These are phyloP conservation scores for Struthio camelus DNA, from an alignment of 2,113 vertebrate genomes.

Conservation along the genomic window DNA sequence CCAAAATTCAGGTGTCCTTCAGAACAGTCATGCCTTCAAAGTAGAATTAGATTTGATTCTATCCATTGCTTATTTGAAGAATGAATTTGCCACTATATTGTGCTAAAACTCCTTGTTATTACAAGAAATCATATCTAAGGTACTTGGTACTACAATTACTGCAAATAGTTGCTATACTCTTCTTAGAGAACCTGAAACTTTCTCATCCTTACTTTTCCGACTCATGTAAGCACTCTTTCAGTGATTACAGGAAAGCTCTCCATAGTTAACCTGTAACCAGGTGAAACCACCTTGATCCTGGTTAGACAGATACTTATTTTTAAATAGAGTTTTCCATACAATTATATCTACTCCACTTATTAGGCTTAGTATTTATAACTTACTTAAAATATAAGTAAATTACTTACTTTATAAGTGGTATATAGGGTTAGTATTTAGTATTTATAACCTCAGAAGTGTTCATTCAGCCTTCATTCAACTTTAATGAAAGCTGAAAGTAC, in stretches of 20 bases:
- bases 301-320: not conserved
- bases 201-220: not conserved
- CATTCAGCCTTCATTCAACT: conserved; percentile 8
- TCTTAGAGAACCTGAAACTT: not conserved
- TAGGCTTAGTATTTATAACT: conserved; percentile 23
- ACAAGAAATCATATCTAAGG: not conserved
- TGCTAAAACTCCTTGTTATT: not conserved
- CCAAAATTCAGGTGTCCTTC: not conserved
- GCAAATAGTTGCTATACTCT: not conserved
- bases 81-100: not conserved
- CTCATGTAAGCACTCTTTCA: not conserved
- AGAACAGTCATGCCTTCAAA: not conserved
- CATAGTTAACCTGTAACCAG: not conserved
- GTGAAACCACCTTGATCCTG: not conserved
- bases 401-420: no score
- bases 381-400: no score
- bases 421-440: no score
- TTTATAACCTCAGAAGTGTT: not conserved
- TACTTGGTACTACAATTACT: not conserved
- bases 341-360: conserved; percentile 36
- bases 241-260: conserved; percentile 4
- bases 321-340: conserved; percentile 12
- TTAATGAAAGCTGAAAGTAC: conserved; percentile 34
- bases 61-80: not conserved
- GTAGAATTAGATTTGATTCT: not conserved